Evolutionary conservation across 1,140 invertebrate genomes (phyloP), one percentile per base, ranked within the genome.

Genomic region (Drosophila jambulina): DNA sequence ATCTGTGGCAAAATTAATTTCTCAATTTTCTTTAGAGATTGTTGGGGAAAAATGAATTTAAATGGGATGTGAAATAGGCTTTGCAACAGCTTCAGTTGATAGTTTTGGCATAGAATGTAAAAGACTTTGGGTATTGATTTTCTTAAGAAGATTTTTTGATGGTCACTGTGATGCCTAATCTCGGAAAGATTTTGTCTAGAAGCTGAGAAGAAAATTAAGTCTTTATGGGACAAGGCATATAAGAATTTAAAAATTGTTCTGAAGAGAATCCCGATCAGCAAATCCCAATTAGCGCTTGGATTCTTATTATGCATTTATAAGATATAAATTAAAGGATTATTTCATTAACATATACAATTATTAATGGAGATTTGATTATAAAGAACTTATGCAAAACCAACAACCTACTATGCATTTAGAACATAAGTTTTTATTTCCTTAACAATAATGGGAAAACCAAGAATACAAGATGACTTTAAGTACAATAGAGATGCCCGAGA

Each of bases 1-100:
- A 38, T 54, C 34, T 70, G 23, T 51, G 48, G 15, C 17, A 6
- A 65, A 69, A 69, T 65, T 21, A 69, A 65, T 67, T 71, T 71
- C 13, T 23, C 48, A 38, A 9, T 43, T 46, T 51, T 54, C 51
- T 23, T 36, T 23, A 3, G 9, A 36, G 51, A 54, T 54, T 36
- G 51, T 36, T 21, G 12, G 43, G 15, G 7, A 7, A n/a, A 25
- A 25, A 17, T 17, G 12, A 36, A 49, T 32, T 60, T 60, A 19
- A 63, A 56, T 21, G 15, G 27, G n/a, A 10, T 32, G 25, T 29
- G 38, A 21, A n/a, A 45, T 43, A 38, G 53, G 21, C 19, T 12
- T 21, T 17, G 53, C 1, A 25, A 56, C n/a, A 12, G 21, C 53
- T 23, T 17, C 2, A 56, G 23, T 54, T 34, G 19, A 36, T 10